These are phyloP conservation scores for Podarcis muralis DNA, from an alignment of 2,113 vertebrate genomes.

Conservation along the genomic window DNA sequence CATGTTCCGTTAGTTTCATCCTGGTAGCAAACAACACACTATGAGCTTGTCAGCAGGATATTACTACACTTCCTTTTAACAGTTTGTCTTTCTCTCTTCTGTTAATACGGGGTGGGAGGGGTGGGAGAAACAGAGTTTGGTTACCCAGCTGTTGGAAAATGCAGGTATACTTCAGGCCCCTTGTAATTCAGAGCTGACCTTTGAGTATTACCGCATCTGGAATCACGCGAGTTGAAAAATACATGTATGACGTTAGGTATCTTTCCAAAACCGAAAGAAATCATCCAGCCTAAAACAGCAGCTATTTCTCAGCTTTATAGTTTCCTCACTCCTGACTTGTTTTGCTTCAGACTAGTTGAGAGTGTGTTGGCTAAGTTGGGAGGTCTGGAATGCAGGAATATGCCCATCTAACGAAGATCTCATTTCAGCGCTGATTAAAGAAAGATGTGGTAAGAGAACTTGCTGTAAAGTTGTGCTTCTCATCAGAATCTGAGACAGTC, in stretches of 20 bases:
- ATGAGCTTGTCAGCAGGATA: neutral
- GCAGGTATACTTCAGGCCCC: neutral
- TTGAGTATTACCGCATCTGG: neutral
- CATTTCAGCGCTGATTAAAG: constrained; percentile 32
- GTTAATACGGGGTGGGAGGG: neutral
- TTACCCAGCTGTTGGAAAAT: neutral
- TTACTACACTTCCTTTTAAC: neutral
- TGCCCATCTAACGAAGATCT: neutral
- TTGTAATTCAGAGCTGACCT: neutral
- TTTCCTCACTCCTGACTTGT: neutral
- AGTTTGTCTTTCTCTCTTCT: neutral
- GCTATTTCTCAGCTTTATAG: neutral
- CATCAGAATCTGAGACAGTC: neutral
- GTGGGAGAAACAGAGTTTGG: neutral
- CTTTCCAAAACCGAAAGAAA: neutral
- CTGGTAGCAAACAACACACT: too few relatives aligned
- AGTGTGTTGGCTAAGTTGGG: neutral
- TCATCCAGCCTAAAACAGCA: neutral
- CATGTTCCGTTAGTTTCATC: neutral
- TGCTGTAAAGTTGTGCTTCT: constrained; percentile 8
- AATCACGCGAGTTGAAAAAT: neutral
- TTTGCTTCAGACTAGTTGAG: constrained; percentile 28
- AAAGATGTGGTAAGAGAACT: constrained; percentile 26
- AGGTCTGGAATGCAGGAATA: neutral
- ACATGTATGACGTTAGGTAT: neutral